phyloP scores from a whole-genome alignment of 2,888 invertebrate species.

The Himalopsyche tibetana region DNA sequence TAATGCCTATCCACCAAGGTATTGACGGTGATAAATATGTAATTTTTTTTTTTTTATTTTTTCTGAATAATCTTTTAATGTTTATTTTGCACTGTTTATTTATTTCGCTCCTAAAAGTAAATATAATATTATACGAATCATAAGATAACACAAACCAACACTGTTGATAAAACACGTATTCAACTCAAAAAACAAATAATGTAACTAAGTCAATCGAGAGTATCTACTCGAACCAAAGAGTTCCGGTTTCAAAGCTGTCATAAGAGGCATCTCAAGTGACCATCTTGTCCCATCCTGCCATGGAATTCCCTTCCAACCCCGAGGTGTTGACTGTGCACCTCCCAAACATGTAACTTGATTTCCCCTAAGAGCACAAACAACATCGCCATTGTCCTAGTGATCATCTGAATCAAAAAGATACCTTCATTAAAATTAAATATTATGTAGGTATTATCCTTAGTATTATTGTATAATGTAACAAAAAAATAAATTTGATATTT shows the following conservation, averaged over 20 bases:
- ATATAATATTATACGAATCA: too few relatives aligned
- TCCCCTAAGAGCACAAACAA: conserved; percentile 39
- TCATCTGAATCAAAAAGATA: conserved; percentile 27
- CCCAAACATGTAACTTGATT: conserved; percentile 35
- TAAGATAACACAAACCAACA: not conserved
- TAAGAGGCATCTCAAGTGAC: conserved; percentile 43
- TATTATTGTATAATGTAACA: too few relatives aligned
- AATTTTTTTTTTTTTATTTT: too few relatives aligned
- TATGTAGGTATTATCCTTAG: not conserved
- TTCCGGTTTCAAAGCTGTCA: conserved; percentile 42
- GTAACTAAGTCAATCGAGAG: conserved; percentile 29
- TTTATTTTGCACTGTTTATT: too few relatives aligned
- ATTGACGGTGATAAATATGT: too few relatives aligned
- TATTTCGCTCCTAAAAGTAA: too few relatives aligned
- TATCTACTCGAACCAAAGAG: conserved; percentile 1
- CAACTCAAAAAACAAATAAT: conserved; percentile 13
- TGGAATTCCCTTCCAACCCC: not conserved
- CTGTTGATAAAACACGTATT: not conserved
- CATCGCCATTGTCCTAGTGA: conserved; percentile 12
- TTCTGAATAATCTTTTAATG: too few relatives aligned
- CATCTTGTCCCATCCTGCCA: not conserved
- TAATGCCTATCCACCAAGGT: too few relatives aligned
- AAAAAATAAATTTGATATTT: too few relatives aligned
- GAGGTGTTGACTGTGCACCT: conserved; percentile 3
- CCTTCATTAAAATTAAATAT: not conserved